These are phyloP conservation scores for Cettia cetti DNA, from an alignment of 2,113 vertebrate species.

Conservation along the genomic window DNA sequence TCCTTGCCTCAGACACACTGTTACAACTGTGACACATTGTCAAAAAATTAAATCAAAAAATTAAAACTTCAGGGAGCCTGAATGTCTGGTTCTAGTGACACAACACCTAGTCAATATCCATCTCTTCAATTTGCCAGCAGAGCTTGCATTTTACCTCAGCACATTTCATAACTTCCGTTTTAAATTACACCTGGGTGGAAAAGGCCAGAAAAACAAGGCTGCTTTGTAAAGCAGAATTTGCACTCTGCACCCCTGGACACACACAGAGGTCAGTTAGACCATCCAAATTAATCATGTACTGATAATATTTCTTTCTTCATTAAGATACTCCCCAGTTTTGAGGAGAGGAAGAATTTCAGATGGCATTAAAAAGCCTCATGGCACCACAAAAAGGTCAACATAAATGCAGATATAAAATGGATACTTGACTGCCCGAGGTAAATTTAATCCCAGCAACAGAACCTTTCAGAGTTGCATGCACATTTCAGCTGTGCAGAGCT, in stretches of 20 bases:
- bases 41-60: conserved; percentile 79
- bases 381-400: not conserved
- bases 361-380: not conserved
- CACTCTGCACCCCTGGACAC: not conserved
- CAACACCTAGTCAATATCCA: conserved; percentile 61
- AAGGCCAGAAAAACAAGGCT: not conserved
- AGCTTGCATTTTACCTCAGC: conserved; percentile 15
- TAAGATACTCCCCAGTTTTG: not conserved
- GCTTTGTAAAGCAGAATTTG: not conserved
- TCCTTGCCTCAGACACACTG: conserved; percentile 49
- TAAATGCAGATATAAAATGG: not conserved
- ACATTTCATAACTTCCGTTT: not conserved
- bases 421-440: not conserved
- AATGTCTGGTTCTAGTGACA: conserved; percentile 69
- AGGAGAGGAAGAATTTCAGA: not conserved
- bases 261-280: not conserved
- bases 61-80: conserved; percentile 74
- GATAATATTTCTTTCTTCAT: not conserved
- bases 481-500: not conserved
- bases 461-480: not conserved
- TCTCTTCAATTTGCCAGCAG: conserved; percentile 37
- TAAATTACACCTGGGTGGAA: not conserved
- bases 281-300: not conserved
- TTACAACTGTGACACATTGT: conserved; percentile 58
- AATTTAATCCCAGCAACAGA: not conserved